These are phyloP conservation scores for Chrysogorgia sp. DNA, from an alignment of 92 coral and sea anemone species.

Conservation along the genomic window DNA sequence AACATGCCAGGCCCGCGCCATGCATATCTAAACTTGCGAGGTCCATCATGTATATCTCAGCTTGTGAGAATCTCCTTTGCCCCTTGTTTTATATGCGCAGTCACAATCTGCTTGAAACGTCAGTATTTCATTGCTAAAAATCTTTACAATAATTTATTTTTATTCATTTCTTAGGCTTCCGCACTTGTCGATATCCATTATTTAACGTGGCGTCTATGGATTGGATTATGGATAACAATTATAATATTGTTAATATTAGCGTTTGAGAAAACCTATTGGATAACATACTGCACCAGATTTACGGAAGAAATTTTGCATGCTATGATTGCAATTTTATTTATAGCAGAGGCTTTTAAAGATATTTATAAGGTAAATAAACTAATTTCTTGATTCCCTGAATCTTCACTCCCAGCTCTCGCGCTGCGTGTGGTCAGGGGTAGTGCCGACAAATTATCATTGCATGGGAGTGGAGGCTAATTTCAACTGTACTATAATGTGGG, in stretches of 20 bases:
- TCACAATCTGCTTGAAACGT: no score
- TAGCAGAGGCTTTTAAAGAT: constrained; percentile 38
- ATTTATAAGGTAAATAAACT: constrained; percentile 20
- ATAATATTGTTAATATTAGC: constrained; percentile 23
- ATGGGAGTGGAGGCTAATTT: no score
- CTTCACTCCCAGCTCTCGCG: background rate
- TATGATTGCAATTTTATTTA: constrained; percentile 27
- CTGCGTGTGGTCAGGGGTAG: background rate
- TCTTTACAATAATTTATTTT: background rate
- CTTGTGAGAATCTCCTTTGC: no score
- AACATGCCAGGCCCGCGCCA: no score
- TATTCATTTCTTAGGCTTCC: constrained; percentile 7
- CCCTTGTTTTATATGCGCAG: no score
- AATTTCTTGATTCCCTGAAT: background rate
- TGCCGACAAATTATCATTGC: no score
- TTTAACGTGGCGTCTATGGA: constrained; percentile 33
- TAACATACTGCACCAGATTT: constrained; percentile 37
- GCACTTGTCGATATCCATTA: constrained; percentile 2
- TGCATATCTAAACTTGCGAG: no score
- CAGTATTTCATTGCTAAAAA: no score
- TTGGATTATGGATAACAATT: constrained; percentile 37
- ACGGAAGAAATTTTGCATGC: constrained; percentile 39
- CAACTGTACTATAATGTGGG: no score
- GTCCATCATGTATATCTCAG: no score
- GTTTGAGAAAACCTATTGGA: constrained; percentile 34